Conservation (phyloP, 2,888 invertebrate genomes). For the Habroteleia sp. region DNA sequence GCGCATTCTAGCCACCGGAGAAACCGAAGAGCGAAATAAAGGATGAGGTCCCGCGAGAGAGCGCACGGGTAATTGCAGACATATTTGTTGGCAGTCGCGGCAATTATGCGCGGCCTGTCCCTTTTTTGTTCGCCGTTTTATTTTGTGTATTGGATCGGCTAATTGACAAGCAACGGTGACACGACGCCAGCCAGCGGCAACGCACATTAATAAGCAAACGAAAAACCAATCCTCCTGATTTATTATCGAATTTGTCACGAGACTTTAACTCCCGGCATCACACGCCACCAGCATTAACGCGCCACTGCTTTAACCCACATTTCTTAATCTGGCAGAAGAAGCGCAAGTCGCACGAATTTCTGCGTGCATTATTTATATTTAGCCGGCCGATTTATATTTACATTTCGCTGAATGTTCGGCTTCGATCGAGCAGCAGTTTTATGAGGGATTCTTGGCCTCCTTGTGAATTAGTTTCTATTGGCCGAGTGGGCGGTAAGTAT, state of each 20-base stretch:
- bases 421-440: constrained; percentile 38
- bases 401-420: constrained; percentile 1
- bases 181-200: background rate
- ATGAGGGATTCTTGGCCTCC: constrained; percentile 50
- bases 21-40: constrained; percentile 66
- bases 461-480: constrained; percentile 71
- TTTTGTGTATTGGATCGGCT: background rate
- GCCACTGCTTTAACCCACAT: constrained; percentile 21
- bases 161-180: too few relatives aligned
- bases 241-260: constrained; percentile 24
- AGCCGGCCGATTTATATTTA: constrained; percentile 38
- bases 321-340: constrained; percentile 47
- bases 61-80: constrained; percentile 69
- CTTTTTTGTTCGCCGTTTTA: constrained; percentile 2
- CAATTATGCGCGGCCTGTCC: constrained; percentile 71
- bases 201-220: constrained; percentile 1
- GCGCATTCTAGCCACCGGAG: constrained; percentile 62
- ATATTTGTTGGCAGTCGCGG: constrained; percentile 71
- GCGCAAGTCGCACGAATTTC: constrained; percentile 5
- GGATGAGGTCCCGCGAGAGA: constrained; percentile 66
- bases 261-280: background rate
- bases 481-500: constrained; percentile 67
- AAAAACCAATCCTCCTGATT: constrained; percentile 6
- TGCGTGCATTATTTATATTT: constrained; percentile 24
- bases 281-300: constrained; percentile 9